Base-by-base conservation (phyloP, 2,888 invertebrate species). In the Patella ulyssiponensis region DNA sequence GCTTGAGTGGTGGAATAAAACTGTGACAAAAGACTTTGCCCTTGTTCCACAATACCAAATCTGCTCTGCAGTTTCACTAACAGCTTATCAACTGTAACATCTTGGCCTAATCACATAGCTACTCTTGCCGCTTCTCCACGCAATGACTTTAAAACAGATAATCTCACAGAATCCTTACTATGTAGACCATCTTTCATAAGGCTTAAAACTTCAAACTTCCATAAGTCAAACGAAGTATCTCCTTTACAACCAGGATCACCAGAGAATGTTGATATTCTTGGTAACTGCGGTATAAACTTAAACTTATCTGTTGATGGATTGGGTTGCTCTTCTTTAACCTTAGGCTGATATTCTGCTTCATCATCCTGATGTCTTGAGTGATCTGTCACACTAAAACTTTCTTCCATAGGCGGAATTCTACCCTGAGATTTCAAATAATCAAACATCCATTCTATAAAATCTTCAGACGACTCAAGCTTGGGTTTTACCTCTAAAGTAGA, bases 231-330 rank as follows among this genome's bases (percentile, higher is more conserved):
- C 20, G 64, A 64, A 11, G 64, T 64, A 20, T 64, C 64, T 9
- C 20, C 64, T 64, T 64, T 64, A n/a, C 64, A 64, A 64, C 64
- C 64, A n/a, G 64, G 64, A 64, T 64, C 64, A 11, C 64, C 20
- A 2, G 64, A 64, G 11, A 64, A 64, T 20, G 64, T 64, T 64
- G 64, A 64, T 64, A 64, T 20, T 64, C 64, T n/a, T 20, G 64
- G 64, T 1, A 64, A 12, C 2, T 64, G 20, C 7, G 64, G 64
- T 14, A 64, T 23, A 20, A 64, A 64, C 20, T 23, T 64, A 64
- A 14, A 64, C 7, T 20, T 58, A 58, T 58, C 58, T 20, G n/a
- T 20, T 58, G 58, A n/a, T 33, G 33, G 4, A 33, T 4, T 33
- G 2, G 33, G 33, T 4, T 33, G 33, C 4, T 33, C 33, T 33